Evolutionary conservation across 2,113 vertebrate species (phyloP), one percentile per base, ranked within the genome.

Genomic region (Panthera uncia): DNA sequence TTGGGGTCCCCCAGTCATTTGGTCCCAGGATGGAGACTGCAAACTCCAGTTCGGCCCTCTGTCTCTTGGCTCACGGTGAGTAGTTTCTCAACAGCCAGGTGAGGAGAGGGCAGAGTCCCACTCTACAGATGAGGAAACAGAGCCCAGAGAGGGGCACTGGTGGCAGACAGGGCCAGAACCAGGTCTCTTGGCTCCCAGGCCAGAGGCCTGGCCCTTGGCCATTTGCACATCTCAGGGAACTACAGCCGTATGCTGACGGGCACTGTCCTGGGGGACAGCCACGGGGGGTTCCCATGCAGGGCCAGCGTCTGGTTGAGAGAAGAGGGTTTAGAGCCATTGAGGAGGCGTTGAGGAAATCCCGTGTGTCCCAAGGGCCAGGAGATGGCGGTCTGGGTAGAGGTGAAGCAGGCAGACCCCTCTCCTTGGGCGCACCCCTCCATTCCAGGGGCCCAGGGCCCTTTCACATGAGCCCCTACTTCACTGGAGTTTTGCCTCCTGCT

Each of bases 211-310:
- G 9, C n/a, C 74, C 81, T 45, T n/a, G 55, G 45, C 41, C 5
- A 0, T 45, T 7, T 4, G 45, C 73, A 25, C 63, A 1, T 13
- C 12, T 25, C 4, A 19, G 31, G 31, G 36, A 36, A 12, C 33
- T 14, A 48, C 23, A 18, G 25, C 50, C 5, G 1, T 12, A 2
- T 31, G 50, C 41, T 25, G 31, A n/a, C 29, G 7, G 68, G 71
- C 4, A 3, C 50, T 6, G 8, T 36, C 79, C 73, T 36, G 65
- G 27, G 12, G 25, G 12, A 57, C 19, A 79, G 16, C 69, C 25
- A n/a, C 6, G 52, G 23, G 78, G 27, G 12, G 9, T 16, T 45
- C 10, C 3, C 9, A 25, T 0, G 0, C 27, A 38, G 23, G 16
- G 23, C 9, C 23, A 12, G 45, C 1, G 0, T 41, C 31, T 38